These are phyloP conservation scores for Leptopterna dolabrata DNA, from an alignment of 2,888 invertebrate species.

Conservation along the genomic window DNA sequence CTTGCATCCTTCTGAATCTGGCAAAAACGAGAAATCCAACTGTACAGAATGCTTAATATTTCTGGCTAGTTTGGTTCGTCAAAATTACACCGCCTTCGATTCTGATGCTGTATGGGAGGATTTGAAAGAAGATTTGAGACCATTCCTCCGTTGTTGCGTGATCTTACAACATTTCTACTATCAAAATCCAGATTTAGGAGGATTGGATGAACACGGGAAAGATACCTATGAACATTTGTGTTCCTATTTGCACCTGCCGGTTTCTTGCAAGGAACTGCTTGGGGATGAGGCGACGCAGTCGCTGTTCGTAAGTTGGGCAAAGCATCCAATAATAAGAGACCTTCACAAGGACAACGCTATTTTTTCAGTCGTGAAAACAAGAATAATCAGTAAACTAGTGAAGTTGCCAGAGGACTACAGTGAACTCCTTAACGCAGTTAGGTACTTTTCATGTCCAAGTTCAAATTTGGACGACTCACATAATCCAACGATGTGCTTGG, in stretches of 20 bases:
- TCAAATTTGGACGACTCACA: constrained; percentile 91
- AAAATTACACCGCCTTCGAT: constrained; percentile 14
- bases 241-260: constrained; percentile 83
- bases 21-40: constrained; percentile 62
- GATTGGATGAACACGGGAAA: constrained; percentile 75
- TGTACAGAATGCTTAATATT: constrained; percentile 58
- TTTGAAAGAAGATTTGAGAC: constrained; percentile 72
- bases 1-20: not conserved
- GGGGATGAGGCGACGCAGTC: constrained; percentile 69
- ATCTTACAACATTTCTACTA: constrained; percentile 83
- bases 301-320: constrained; percentile 72
- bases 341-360: not conserved
- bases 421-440: constrained; percentile 94
- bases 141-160: constrained; percentile 89
- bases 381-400: constrained; percentile 76
- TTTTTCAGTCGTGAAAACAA: not conserved
- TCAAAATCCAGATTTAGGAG: constrained; percentile 85
- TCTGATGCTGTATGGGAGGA: constrained; percentile 33
- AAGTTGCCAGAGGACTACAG: constrained; percentile 92
- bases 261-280: constrained; percentile 74
- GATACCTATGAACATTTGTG: constrained; percentile 89
- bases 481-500: constrained; percentile 96
- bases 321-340: constrained; percentile 53
- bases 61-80: not conserved
- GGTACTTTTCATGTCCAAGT: constrained; percentile 92